phyloP scores from a whole-genome alignment of 1,140 invertebrate genomes.

The Elysia chlorotica region DNA sequence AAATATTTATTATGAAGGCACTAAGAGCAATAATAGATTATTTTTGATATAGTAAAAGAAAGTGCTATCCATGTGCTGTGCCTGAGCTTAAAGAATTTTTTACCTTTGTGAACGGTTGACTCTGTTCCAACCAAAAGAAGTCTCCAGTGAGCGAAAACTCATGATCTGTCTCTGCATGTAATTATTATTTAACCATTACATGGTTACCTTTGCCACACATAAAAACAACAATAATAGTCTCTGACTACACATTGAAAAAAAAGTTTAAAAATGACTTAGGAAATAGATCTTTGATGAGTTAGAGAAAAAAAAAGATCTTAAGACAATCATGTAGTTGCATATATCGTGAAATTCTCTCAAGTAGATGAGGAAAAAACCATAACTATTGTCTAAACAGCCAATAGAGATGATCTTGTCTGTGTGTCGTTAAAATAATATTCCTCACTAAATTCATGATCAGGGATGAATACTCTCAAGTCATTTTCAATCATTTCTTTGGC shows the following conservation, averaged over 20 bases:
- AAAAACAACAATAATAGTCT: too few relatives aligned
- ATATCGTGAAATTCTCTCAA: neutral
- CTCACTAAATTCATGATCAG: constrained; percentile 14
- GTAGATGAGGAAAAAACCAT: neutral
- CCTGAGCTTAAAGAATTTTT: too few relatives aligned
- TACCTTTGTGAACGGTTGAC: too few relatives aligned
- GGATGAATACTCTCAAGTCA: constrained; percentile 23
- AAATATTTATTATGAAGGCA: too few relatives aligned
- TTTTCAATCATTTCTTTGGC: constrained; percentile 32
- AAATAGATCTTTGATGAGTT: neutral
- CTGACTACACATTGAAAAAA: neutral
- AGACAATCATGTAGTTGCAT: neutral
- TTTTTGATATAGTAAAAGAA: too few relatives aligned
- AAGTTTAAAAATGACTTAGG: neutral
- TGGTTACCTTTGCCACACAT: too few relatives aligned
- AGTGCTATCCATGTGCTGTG: too few relatives aligned
- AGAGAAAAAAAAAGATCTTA: neutral
- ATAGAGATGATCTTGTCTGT: neutral
- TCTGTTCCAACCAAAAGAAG: too few relatives aligned
- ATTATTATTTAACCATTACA: too few relatives aligned
- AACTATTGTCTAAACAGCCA: neutral
- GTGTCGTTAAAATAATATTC: constrained; percentile 28
- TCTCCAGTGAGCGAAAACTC: too few relatives aligned
- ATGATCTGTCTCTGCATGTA: too few relatives aligned
- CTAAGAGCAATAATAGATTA: too few relatives aligned